A percentile compares a stretch with the other conserved stretches of the same genome.
These are phyloP conservation scores for Acanthaster planci DNA, from an alignment of 35 echinoderm and acorn worm species.

Conservation along the genomic window DNA sequence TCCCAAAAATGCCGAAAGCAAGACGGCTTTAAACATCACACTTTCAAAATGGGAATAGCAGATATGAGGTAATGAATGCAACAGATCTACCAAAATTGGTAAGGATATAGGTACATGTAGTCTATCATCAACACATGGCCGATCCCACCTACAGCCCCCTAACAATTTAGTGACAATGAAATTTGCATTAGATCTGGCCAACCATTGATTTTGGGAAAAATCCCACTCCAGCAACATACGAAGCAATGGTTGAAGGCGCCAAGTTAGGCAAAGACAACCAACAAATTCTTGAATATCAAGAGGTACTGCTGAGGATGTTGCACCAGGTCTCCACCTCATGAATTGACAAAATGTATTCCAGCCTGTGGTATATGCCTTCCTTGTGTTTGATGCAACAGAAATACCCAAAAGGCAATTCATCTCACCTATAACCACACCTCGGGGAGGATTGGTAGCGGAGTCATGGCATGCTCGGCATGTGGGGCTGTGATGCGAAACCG, in stretches of 20 bases:
- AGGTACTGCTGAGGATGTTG: not conserved
- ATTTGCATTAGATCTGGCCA: constrained; percentile 10
- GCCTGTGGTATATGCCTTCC: not conserved
- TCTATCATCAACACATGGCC: not conserved
- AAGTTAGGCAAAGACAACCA: not conserved
- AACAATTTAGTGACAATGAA: constrained; percentile 29
- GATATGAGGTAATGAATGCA: not conserved
- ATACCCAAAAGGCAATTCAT: not conserved
- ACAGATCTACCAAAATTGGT: not conserved
- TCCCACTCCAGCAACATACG: constrained; percentile 40
- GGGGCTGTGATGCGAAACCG: not conserved
- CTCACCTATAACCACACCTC: not conserved
- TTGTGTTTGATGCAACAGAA: not conserved
- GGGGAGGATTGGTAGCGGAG: not conserved
- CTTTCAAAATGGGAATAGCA: constrained; percentile 20
- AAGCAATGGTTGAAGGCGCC: not conserved
- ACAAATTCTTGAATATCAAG: not conserved
- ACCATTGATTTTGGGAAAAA: not conserved
- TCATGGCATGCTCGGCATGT: not conserved
- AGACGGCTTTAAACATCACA: not conserved
- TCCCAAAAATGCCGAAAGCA: constrained; percentile 21
- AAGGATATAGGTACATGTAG: constrained; percentile 32
- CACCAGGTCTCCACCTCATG: not conserved
- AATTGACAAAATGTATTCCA: constrained; percentile 6
- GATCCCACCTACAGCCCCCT: not conserved